Percentiles rank a stretch among this genome's conserved stretches.
Evolutionary conservation across 1,140 invertebrate genomes (phyloP).

Genomic region (Harpegnathos saltator): DNA sequence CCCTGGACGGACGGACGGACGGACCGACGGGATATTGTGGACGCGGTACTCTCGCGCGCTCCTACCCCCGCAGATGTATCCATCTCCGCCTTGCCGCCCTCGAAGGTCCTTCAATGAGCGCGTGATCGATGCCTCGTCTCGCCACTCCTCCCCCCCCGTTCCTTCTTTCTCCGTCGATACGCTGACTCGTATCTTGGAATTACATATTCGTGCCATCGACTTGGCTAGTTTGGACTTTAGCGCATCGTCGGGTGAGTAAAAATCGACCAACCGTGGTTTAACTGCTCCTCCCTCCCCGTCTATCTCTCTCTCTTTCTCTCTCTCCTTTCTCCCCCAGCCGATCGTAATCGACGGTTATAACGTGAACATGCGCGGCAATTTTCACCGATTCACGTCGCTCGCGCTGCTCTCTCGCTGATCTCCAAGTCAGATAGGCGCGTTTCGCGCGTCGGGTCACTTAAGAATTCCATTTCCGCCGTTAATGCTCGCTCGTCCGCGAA

Average conservation of each 20-base stretch:
- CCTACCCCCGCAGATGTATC: slow-evolving; percentile 51
- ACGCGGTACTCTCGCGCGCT: slow-evolving; percentile 65
- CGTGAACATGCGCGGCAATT: too few relatives aligned
- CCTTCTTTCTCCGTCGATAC: too few relatives aligned
- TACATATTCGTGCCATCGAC: neutral
- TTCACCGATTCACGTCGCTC: too few relatives aligned
- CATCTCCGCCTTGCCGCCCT: slow-evolving; percentile 57
- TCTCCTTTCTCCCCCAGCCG: too few relatives aligned
- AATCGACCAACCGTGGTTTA: neutral
- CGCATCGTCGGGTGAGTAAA: neutral
- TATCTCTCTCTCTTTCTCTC: too few relatives aligned
- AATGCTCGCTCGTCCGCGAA: slow-evolving; percentile 38
- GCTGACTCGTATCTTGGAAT: neutral
- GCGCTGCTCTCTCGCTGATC: neutral
- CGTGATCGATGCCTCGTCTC: slow-evolving; percentile 47
- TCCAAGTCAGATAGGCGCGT: slow-evolving; percentile 30
- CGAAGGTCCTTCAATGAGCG: slow-evolving; percentile 54
- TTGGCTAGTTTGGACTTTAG: neutral
- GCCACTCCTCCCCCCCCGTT: neutral
- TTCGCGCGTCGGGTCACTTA: slow-evolving; percentile 42
- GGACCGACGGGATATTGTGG: slow-evolving; percentile 71
- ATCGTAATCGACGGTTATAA: too few relatives aligned
- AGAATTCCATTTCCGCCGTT: slow-evolving; percentile 46
- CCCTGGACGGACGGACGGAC: slow-evolving; percentile 56
- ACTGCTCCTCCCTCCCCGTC: neutral